These are phyloP conservation scores for Australoheros facetus DNA, from an alignment of 2,797 vertebrate genomes.

Conservation along the genomic window DNA sequence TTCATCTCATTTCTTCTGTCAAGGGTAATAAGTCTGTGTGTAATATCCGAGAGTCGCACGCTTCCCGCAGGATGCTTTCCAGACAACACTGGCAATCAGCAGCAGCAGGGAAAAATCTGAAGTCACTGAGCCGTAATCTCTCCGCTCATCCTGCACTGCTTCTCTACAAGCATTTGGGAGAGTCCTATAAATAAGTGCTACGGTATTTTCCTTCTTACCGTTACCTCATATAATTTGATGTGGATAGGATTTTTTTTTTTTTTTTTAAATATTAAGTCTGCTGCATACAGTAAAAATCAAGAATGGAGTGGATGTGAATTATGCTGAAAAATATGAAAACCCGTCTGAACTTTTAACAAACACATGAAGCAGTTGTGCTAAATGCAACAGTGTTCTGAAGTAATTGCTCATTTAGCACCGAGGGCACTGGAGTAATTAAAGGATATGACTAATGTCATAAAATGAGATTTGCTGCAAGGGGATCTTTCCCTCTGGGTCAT, in stretches of 20 bases:
- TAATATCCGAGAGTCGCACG: conserved; percentile 61
- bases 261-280: too few species aligned
- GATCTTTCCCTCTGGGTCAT: conserved; percentile 52
- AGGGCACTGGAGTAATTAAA: conserved; percentile 67
- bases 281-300: conserved; percentile 26
- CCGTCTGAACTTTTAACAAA: conserved; percentile 29
- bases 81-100: conserved; percentile 69
- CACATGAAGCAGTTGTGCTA: conserved; percentile 22
- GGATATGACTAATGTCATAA: conserved; percentile 68
- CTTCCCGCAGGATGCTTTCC: conserved; percentile 68
- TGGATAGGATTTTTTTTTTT: not conserved
- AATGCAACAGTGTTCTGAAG: conserved; percentile 51
- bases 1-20: conserved; percentile 70
- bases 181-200: conserved; percentile 25
- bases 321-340: conserved; percentile 12
- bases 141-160: conserved; percentile 34
- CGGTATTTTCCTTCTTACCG: conserved; percentile 21
- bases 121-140: conserved; percentile 66
- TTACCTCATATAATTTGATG: conserved; percentile 53
- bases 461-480: conserved; percentile 53
- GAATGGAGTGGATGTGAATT: not conserved
- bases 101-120: conserved; percentile 56
- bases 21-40: conserved; percentile 67
- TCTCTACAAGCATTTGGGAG: conserved; percentile 34
- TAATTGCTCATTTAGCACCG: conserved; percentile 67